Base-by-base conservation (phyloP, 2,797 vertebrate species). In the Mormyrus hasselquistii region DNA sequence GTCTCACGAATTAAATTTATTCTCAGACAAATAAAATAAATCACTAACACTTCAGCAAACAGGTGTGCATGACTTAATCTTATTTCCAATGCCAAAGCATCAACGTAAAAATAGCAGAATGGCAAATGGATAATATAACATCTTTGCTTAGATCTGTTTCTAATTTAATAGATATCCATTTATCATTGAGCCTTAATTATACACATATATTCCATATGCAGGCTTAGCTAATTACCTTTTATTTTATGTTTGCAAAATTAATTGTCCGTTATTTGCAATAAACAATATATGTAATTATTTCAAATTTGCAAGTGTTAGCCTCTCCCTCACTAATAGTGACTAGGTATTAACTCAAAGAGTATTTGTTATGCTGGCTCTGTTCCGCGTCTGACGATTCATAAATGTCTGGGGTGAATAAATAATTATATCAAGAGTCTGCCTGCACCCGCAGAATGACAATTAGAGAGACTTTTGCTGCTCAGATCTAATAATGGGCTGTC, bases 341-440 rank as follows among this genome's bases (percentile, higher is more conserved):
- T 41, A 16, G 38, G 29, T 41, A 79, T 79, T 79, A 79, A n/a
- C 16, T 79, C 16, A 79, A 79, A 79, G 73, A 44, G 73, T 79
- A 44, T 79, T 79, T 79, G 16, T 79, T 79, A 79, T 44, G 34
- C 73, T 9, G 38, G 73, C 73, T 69, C 25, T 44, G 73, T 79
- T 79, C 29, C 19, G 16, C 12, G 41, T 7, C 6, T 79, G 73
- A 79, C 41, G 34, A 79, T 79, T 44, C 14, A 79, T 79, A 79
- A 79, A 79, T 19, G 73, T 79, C 73, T 79, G 73, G 38, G 16
- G 73, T 79, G 34, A 79, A 79, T 79, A 44, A 79, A 79, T 79
- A 79, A 79, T 79, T 79, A 79, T 79, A 79, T 41, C 41, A 44
- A 79, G 38, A 79, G 38, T 79, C 16, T 79, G 73, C 38, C 38